These are phyloP conservation scores for Myxocyprinus asiaticus DNA, from an alignment of 2,113 vertebrate species.

Conservation along the genomic window DNA sequence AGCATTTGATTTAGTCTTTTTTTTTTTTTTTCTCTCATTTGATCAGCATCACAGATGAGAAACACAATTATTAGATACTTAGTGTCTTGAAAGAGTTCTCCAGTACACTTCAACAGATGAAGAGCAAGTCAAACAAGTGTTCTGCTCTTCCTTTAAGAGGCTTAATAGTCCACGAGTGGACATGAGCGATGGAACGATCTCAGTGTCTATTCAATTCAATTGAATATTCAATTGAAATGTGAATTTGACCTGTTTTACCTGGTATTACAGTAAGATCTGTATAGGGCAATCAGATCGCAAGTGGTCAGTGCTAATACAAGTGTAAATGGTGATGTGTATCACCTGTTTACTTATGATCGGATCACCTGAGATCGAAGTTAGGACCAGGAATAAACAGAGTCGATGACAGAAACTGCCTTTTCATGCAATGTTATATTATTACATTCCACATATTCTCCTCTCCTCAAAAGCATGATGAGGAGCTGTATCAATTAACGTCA, in stretches of 20 bases:
- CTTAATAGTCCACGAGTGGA: not conserved
- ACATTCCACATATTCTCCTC: constrained; percentile 22
- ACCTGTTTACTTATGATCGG: too few species aligned
- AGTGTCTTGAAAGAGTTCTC: constrained; percentile 22
- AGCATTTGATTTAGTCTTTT: not conserved
- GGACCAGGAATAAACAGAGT: too few species aligned
- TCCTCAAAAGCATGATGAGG: constrained; percentile 66
- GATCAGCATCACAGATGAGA: not conserved
- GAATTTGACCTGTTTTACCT: too few species aligned
- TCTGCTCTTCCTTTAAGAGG: not conserved
- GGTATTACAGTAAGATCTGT: too few species aligned
- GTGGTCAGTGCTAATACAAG: too few species aligned
- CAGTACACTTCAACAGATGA: constrained; percentile 15
- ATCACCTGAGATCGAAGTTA: too few species aligned
- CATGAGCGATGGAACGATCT: not conserved
- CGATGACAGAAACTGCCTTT: too few species aligned
- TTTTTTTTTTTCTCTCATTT: not conserved
- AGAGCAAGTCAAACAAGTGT: constrained; percentile 13
- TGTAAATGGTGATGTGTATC: too few species aligned
- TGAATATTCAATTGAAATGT: too few species aligned
- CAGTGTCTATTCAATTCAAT: not conserved
- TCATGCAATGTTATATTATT: too few species aligned
- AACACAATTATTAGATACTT: constrained; percentile 16
- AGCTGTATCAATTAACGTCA: constrained; percentile 73
- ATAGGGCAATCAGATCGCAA: too few species aligned